Evolutionary conservation across 2,797 vertebrate genomes (phyloP).

Genomic region (Silurus lanzhouensis): DNA sequence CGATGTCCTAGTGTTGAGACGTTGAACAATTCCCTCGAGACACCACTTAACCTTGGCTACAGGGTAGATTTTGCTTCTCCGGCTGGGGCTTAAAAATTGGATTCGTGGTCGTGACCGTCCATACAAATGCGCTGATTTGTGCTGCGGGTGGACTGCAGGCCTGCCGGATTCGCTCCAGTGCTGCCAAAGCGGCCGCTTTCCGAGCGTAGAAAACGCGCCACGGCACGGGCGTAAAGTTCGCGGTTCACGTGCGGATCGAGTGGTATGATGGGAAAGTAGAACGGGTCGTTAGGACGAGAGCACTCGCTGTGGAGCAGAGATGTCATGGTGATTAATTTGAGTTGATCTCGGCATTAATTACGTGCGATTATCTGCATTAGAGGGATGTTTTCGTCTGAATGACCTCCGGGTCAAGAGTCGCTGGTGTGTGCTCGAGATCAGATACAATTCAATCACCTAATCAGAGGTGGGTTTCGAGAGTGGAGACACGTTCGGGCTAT

Average conservation of each 20-base stretch:
- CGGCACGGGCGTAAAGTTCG: constrained; percentile 36
- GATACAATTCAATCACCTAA: background rate
- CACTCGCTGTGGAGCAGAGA: background rate
- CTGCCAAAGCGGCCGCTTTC: background rate
- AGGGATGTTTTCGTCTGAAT: background rate
- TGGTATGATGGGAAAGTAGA: constrained; percentile 22
- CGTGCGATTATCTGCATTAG: background rate
- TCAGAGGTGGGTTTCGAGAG: too few species aligned
- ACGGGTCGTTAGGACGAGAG: background rate
- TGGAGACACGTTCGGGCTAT: background rate
- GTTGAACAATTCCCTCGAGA: constrained; percentile 54
- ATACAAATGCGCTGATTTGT: constrained; percentile 57
- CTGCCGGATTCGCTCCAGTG: constrained; percentile 16
- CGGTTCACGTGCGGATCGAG: constrained; percentile 15
- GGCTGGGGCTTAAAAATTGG: constrained; percentile 58
- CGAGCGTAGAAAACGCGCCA: background rate
- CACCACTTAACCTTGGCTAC: constrained; percentile 61
- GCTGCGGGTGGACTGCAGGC: constrained; percentile 36
- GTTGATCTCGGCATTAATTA: background rate
- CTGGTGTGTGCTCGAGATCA: too few species aligned
- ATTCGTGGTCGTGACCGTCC: constrained; percentile 61
- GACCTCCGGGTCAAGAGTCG: background rate
- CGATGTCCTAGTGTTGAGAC: constrained; percentile 52
- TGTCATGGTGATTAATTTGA: background rate
- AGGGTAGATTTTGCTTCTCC: constrained; percentile 55